Percentiles rank a stretch among this genome's conserved stretches.
Conservation (phyloP, 2,113 vertebrate species). For the Neolamprologus modestus region DNA sequence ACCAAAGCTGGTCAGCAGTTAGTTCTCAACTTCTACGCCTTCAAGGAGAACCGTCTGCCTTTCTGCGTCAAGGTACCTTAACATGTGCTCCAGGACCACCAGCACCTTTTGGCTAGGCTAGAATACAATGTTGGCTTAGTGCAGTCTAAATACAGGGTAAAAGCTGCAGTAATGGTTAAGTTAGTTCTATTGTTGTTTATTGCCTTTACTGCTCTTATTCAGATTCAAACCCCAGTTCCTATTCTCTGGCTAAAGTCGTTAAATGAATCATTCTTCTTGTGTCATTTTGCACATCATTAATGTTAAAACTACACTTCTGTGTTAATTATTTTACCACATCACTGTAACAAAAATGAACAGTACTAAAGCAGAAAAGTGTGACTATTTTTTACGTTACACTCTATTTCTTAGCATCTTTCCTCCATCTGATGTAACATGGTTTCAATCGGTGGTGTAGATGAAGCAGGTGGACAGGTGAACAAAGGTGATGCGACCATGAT, state of each 20-base stretch:
- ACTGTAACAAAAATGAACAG: background rate
- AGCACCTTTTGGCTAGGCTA: background rate
- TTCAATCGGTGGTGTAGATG: background rate
- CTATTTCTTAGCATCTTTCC: background rate
- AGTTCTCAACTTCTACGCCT: constrained; percentile 97
- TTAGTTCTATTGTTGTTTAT: background rate
- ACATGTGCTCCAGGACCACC: background rate
- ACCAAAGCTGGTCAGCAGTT: constrained; percentile 94
- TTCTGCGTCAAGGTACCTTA: constrained; percentile 93
- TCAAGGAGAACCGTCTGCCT: constrained; percentile 98
- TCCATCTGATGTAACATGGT: background rate
- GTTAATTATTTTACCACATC: background rate
- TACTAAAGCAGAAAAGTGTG: background rate
- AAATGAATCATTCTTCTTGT: background rate
- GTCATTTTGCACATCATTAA: background rate
- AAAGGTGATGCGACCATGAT: background rate
- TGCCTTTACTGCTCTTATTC: background rate
- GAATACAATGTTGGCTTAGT: background rate
- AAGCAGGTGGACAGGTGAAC: background rate
- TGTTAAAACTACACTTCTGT: background rate
- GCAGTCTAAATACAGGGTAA: background rate
- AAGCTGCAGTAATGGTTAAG: background rate
- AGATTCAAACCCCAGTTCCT: accelerated
- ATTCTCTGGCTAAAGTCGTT: accelerated
- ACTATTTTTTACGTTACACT: background rate